A percentile compares a stretch with the other conserved stretches of the same genome.
phyloP scores from a whole-genome alignment of 1,140 invertebrate genomes.

The Odontomachus brunneus region DNA sequence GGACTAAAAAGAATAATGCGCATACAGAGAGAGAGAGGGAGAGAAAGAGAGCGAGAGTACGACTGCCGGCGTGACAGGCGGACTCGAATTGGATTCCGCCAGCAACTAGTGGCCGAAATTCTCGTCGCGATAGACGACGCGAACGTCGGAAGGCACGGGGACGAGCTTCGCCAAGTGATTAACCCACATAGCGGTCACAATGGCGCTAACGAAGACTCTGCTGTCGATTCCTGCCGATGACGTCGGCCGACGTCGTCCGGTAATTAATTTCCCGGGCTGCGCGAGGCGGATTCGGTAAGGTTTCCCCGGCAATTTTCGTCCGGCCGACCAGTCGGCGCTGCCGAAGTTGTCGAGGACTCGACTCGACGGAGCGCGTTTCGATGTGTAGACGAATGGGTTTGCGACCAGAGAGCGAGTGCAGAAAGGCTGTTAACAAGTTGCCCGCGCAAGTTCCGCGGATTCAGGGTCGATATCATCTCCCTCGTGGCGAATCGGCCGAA shows the following conservation, averaged over 20 bases:
- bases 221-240: conserved; percentile 27
- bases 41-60: conserved; percentile 1
- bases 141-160: not conserved
- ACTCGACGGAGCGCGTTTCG: not conserved
- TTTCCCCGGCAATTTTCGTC: conserved; percentile 15
- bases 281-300: not conserved
- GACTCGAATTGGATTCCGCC: conserved; percentile 48
- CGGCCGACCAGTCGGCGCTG: not conserved
- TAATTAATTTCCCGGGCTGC: conserved; percentile 41
- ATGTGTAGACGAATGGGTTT: not conserved
- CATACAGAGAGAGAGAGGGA: not conserved
- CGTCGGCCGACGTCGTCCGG: conserved; percentile 9
- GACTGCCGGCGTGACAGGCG: conserved; percentile 27
- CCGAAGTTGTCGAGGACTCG: not conserved
- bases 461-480: too few relatives aligned
- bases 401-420: too few relatives aligned
- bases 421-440: too few relatives aligned
- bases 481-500: too few relatives aligned
- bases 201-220: conserved; percentile 44
- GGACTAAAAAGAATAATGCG: too few relatives aligned
- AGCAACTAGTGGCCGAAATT: conserved; percentile 55
- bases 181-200: conserved; percentile 44
- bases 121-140: not conserved
- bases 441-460: too few relatives aligned
- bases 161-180: conserved; percentile 43